Evolutionary conservation across 1,140 invertebrate species (phyloP).

Genomic region (Chrysoperla carnea): DNA sequence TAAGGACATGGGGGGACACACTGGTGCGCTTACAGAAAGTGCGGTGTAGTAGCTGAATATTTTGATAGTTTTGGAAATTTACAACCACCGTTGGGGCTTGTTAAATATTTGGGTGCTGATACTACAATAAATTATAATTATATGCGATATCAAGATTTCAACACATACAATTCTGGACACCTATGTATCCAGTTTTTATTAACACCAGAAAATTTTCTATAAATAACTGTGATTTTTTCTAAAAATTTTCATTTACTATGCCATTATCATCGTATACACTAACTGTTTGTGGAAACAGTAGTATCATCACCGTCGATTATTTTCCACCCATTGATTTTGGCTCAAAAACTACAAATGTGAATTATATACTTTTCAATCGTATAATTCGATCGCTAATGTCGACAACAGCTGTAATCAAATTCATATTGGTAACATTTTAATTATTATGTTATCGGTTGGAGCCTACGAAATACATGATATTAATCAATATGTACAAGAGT

Average conservation of each 20-base stretch:
- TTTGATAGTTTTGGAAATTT: slow-evolving; percentile 15
- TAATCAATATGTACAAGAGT: no score
- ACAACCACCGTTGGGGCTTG: slow-evolving; percentile 11
- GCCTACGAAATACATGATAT: no score
- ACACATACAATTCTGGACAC: slow-evolving; percentile 10
- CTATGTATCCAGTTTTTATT: slow-evolving; percentile 15
- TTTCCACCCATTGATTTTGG: no score
- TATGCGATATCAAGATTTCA: slow-evolving; percentile 5
- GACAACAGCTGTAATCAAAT: no score
- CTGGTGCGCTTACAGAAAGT: slow-evolving; percentile 17
- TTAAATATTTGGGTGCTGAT: slow-evolving; percentile 10
- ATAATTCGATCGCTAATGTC: no score
- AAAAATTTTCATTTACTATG: background rate
- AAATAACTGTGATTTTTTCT: background rate
- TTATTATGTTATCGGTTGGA: no score
- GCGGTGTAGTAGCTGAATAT: slow-evolving; percentile 3
- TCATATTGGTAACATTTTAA: no score
- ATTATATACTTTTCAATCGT: no score
- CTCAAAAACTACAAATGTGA: no score
- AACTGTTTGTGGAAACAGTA: no score
- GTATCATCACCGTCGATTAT: no score
- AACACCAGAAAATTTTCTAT: slow-evolving; percentile 3
- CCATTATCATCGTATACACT: background rate
- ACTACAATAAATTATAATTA: slow-evolving; percentile 5
- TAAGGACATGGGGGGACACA: slow-evolving; percentile 14